These are phyloP conservation scores for Poecilia picta DNA, from an alignment of 2,797 vertebrate genomes.

Conservation along the genomic window DNA sequence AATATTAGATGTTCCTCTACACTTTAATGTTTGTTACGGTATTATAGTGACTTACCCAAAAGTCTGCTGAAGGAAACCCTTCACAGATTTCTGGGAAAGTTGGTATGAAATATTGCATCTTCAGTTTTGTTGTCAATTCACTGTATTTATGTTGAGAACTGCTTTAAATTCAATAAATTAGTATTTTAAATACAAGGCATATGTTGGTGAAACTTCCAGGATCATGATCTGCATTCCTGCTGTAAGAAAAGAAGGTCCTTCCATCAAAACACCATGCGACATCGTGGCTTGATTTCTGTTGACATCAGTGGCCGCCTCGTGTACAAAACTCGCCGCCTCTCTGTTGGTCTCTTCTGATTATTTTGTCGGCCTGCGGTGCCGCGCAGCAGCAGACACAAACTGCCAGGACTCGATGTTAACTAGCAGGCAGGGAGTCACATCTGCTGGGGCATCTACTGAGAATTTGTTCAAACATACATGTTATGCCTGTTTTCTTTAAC, in stretches of 20 bases:
- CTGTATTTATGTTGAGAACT: not conserved
- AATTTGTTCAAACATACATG: not conserved
- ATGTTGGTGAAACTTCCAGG: not conserved
- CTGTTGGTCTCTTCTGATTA: constrained; percentile 17
- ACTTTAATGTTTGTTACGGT: not conserved
- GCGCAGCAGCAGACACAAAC: constrained; percentile 19
- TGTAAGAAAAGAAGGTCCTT: not conserved
- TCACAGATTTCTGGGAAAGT: not conserved
- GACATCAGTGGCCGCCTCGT: constrained; percentile 6
- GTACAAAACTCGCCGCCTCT: constrained; percentile 9
- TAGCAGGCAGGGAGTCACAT: not conserved
- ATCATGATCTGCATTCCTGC: not conserved
- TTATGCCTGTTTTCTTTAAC: not conserved
- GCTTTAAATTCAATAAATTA: not conserved
- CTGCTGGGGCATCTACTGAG: not conserved
- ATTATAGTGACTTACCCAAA: not conserved
- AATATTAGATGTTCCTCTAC: not conserved
- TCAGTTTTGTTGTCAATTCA: not conserved
- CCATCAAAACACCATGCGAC: not conserved
- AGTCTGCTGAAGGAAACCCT: constrained; percentile 12
- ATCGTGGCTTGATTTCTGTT: constrained; percentile 11
- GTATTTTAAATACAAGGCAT: not conserved
- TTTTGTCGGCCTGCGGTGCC: constrained; percentile 18
- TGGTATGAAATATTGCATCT: not conserved
- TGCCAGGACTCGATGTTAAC: constrained; percentile 18